Percentiles rank a stretch among this genome's conserved stretches.
Conservation (phyloP, 2,888 invertebrate genomes). For the Temnothorax unifasciatus region DNA sequence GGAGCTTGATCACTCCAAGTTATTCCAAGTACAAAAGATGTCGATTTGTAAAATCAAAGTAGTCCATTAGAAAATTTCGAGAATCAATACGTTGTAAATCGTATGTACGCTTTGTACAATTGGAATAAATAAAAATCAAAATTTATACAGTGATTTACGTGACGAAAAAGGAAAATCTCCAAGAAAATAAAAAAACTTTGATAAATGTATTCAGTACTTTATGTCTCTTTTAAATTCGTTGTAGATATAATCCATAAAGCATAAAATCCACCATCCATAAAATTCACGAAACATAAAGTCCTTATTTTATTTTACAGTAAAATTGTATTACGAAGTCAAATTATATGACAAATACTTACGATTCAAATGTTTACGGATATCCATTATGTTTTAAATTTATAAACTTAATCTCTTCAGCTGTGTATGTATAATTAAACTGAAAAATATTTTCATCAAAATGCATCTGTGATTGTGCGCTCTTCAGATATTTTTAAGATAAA, state of each 20-base stretch:
- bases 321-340: neutral
- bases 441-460: neutral
- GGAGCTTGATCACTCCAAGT: neutral
- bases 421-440: neutral
- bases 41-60: neutral
- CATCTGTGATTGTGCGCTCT: neutral
- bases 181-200: neutral
- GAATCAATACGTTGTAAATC: neutral
- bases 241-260: neutral
- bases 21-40: neutral
- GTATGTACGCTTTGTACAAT: neutral
- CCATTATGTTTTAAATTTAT: neutral
- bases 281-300: neutral
- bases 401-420: neutral
- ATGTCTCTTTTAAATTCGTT: neutral
- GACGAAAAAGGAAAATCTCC: neutral
- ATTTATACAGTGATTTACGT: neutral
- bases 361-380: neutral
- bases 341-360: slow-evolving; percentile 29
- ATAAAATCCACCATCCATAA: too few relatives aligned
- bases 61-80: neutral
- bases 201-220: neutral
- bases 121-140: neutral
- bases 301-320: neutral
- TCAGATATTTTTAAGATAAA: slow-evolving; percentile 16